Base-by-base conservation (phyloP, 2,113 vertebrate genomes). In the Python bivittatus region DNA sequence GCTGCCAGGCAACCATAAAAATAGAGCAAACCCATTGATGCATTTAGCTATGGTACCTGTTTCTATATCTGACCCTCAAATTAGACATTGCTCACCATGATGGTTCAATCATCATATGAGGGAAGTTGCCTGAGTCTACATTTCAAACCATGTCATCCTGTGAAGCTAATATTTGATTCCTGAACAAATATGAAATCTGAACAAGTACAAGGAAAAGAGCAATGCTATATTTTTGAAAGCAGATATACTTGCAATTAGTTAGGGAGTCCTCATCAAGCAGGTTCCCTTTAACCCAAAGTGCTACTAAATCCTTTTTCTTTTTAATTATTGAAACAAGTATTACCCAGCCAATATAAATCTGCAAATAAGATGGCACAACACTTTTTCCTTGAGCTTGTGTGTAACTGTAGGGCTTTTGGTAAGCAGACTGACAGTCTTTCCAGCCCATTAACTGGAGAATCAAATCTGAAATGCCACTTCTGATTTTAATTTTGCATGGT, bases 171-270 rank as follows among this genome's bases (percentile, higher is more conserved):
- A 93, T 96, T 97, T 97, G 44, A 95, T 93, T 96, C 95, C 93
- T 97, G 96, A 94, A 96, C 97, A 56, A 93, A 94, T 97, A 96
- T 94, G 94, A 92, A 93, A 94, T 94, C 91, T 97, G 96, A 97
- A 97, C 97, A 97, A 97, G 96, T 95, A 94, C 93, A 93, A 95
- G 94, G 2, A 79, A 97, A 95, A 95, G 95, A 95, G 93, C 89
- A 95, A 94, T 92, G 95, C 95, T 96, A 92, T 94, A 96, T 96
- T 96, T 96, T 94, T 96, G 95, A 96, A 94, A 96, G 93, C 89
- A 95, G 95, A 95, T 95, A 94, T 95, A 92, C 94, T 61, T 4
- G 0, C 94, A 92, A 92, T 93, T 95, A 92, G 91, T 95, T 95
- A 96, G 96, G 96, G 96, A 96, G 91, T 88, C 92, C 95, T 94